Conservation (phyloP, 2,797 vertebrate species). For the Buceros bicornis region DNA sequence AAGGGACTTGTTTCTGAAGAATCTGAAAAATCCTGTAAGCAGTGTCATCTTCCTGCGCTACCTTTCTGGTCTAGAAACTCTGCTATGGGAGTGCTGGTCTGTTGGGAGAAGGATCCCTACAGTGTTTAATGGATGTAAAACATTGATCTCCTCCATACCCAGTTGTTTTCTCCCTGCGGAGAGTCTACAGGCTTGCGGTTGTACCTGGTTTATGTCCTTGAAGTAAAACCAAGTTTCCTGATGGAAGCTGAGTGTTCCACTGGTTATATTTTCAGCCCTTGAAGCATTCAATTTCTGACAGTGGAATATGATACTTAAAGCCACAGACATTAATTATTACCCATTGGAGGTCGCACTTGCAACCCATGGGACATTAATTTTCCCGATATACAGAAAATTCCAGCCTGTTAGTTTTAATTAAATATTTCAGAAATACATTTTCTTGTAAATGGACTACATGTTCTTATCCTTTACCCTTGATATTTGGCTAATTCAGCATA, state of each 20-base stretch:
- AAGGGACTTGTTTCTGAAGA: neutral
- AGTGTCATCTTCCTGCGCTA: neutral
- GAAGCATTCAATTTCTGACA: conserved; percentile 19
- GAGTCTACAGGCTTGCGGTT: neutral
- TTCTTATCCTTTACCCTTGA: conserved; percentile 55
- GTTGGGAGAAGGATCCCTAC: neutral
- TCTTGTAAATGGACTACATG: conserved; percentile 43
- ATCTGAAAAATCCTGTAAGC: conserved; percentile 5
- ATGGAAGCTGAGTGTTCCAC: neutral
- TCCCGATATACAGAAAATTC: conserved; percentile 47
- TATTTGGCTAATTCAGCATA: conserved; percentile 48
- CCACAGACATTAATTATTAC: conserved; percentile 65
- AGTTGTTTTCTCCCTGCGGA: neutral
- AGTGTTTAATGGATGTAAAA: neutral
- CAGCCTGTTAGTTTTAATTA: conserved; percentile 66
- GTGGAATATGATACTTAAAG: conserved; percentile 56
- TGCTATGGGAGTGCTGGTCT: neutral
- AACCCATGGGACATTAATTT: conserved; percentile 69
- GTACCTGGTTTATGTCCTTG: neutral
- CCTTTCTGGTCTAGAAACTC: neutral
- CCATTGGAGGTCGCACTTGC: conserved; percentile 43
- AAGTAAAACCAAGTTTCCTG: neutral
- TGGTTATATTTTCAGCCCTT: conserved; percentile 31
- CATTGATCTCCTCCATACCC: neutral
- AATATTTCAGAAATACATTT: conserved; percentile 51